phyloP scores from a whole-genome alignment of 2,888 invertebrate species.

The Drosophila putrida region DNA sequence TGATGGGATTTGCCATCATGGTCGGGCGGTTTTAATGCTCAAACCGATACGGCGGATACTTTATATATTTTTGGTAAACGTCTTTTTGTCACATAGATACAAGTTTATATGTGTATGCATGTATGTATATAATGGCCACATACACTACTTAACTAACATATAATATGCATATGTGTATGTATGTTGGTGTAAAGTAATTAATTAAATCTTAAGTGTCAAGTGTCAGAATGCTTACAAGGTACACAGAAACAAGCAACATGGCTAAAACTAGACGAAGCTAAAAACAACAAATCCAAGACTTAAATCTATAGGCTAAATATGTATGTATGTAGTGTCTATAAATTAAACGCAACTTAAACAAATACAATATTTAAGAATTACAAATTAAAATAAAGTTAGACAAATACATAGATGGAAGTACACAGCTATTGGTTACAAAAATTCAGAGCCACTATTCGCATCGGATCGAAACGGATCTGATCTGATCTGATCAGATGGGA shows the following conservation, averaged over 20 bases:
- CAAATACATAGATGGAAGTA: conserved; percentile 38
- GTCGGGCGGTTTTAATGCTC: conserved; percentile 13
- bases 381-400: conserved; percentile 18
- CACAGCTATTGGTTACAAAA: conserved; percentile 49
- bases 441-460: conserved; percentile 13
- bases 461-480: not conserved
- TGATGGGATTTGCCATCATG: conserved; percentile 25
- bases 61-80: conserved; percentile 57
- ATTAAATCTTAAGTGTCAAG: conserved; percentile 33
- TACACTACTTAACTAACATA: conserved; percentile 18
- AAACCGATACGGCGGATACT: conserved; percentile 32
- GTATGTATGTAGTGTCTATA: conserved; percentile 2
- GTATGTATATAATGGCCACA: conserved; percentile 9
- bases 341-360: conserved; percentile 25
- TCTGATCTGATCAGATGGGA: not conserved
- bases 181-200: conserved; percentile 19
- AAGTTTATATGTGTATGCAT: conserved; percentile 6
- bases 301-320: conserved; percentile 2
- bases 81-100: conserved; percentile 30
- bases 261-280: conserved; percentile 31
- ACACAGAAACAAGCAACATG: conserved; percentile 54
- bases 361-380: conserved; percentile 6
- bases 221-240: conserved; percentile 37
- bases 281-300: conserved; percentile 6
- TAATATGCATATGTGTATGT: conserved; percentile 1